A percentile compares a stretch with the other conserved stretches of the same genome.
These are phyloP conservation scores for Eutolmus rufibarbis DNA, from an alignment of 2,888 invertebrate species.

Conservation along the genomic window DNA sequence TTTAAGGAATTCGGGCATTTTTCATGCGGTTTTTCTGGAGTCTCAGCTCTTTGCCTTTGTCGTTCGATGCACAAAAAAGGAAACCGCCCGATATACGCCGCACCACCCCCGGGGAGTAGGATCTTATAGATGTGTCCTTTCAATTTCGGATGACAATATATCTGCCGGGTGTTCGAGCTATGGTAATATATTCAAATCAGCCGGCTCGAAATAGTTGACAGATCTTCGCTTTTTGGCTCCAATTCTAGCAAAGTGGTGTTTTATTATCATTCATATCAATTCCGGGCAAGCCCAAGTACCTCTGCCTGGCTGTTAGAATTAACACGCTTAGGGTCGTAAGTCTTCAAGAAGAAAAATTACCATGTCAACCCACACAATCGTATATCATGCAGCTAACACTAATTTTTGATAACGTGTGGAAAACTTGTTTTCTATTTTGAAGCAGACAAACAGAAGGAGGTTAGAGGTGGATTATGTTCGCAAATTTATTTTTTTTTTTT, in stretches of 20 bases:
- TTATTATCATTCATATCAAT: conserved; percentile 28
- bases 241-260: conserved; percentile 1
- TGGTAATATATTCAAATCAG: conserved; percentile 15
- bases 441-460: not conserved
- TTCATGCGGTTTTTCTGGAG: not conserved
- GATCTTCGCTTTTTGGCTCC: not conserved
- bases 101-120: not conserved
- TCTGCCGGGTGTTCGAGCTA: not conserved
- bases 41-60: not conserved
- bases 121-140: not conserved
- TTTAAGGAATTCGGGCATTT: conserved; percentile 26
- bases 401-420: not conserved
- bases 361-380: not conserved
- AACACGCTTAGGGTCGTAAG: not conserved
- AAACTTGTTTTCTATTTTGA: not conserved
- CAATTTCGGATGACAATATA: not conserved
- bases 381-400: not conserved
- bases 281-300: not conserved
- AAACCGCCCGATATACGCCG: not conserved
- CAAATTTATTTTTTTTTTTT: too few relatives aligned
- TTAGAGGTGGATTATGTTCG: not conserved
- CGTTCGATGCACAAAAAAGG: not conserved
- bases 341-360: conserved; percentile 15
- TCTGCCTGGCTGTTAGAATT: not conserved
- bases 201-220: conserved; percentile 4